Evolutionary conservation across 1,140 invertebrate species (phyloP), one percentile per base, ranked within the genome.

Genomic region (Tetragonula clypearis): DNA sequence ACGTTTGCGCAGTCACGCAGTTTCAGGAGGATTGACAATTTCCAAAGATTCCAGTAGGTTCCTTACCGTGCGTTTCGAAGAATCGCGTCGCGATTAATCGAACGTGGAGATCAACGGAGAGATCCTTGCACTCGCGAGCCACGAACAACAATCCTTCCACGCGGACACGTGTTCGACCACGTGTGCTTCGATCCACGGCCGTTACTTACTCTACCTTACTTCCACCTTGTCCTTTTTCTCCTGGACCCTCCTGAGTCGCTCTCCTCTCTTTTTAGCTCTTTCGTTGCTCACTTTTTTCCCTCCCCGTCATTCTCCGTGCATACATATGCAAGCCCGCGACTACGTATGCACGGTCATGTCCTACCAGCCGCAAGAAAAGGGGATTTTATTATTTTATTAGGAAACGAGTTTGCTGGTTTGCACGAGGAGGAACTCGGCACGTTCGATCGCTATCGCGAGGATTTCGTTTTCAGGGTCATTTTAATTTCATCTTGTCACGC

Each of bases 81-180:
- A 84, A 6, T 41, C 56, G 65, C 68, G 23, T n/a, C 62, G 41
- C 12, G 72, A 77, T 74, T 88, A 89, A 90, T 88, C 81, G 77
- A 76, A 66, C 71, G 68, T 82, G 30, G 62, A 86, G 62, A 80
- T 83, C 76, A 68, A 35, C 58, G 58, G 80, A 84, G 89, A 84
- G 89, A 84, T 82, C 41, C 53, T 23, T 53, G 35, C 8, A 69
- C 62, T 53, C 68, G 49, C 23, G 30, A 60, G 9, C 71, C 71
- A 19, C 49, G 41, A 30, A 65, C 21, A 74, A 56, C 53, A 72
- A 65, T 62, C 55, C 35, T 78, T 89, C 79, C 72, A 56, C 71
- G 75, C 79, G 79, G 91, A 94, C 93, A 94, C 93, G 93, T 93
- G 93, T 94, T 92, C 92, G 87, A 92, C 91, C 92, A 94, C 92